Percentiles rank a stretch among this genome's conserved stretches.
phyloP scores from a whole-genome alignment of 2,113 vertebrate genomes.

The Hippopotamus amphibius region DNA sequence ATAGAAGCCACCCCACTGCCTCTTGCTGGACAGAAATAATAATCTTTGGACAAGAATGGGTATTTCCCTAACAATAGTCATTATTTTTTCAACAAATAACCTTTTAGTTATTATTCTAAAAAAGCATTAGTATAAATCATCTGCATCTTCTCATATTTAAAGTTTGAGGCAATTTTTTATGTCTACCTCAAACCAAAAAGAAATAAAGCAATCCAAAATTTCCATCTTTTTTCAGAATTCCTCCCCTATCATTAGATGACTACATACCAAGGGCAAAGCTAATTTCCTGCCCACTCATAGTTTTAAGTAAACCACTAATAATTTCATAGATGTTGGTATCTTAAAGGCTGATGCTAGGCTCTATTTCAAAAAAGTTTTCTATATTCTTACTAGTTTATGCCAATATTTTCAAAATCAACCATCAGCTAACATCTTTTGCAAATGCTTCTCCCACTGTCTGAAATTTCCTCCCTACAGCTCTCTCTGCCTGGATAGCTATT shows the following conservation, averaged over 20 bases:
- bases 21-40: not conserved
- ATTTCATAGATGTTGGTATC: not conserved
- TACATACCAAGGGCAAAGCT: not conserved
- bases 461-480: not conserved
- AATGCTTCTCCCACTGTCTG: not conserved
- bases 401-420: not conserved
- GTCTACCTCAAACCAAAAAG: not conserved
- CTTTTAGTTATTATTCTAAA: not conserved
- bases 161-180: not conserved
- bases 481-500: not conserved
- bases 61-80: not conserved
- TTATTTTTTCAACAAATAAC: not conserved
- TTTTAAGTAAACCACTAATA: not conserved
- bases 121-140: not conserved
- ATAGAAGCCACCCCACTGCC: not conserved
- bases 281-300: not conserved
- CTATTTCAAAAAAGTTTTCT: not conserved
- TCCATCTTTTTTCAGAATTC: not conserved
- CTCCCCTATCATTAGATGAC: not conserved
- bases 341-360: not conserved
- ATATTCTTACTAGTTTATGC: not conserved
- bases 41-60: not conserved
- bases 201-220: not conserved
- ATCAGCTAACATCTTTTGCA: not conserved
- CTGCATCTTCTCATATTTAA: not conserved